Evolutionary conservation across 1,140 invertebrate genomes (phyloP).

Genomic region (Bombus waltoni): DNA sequence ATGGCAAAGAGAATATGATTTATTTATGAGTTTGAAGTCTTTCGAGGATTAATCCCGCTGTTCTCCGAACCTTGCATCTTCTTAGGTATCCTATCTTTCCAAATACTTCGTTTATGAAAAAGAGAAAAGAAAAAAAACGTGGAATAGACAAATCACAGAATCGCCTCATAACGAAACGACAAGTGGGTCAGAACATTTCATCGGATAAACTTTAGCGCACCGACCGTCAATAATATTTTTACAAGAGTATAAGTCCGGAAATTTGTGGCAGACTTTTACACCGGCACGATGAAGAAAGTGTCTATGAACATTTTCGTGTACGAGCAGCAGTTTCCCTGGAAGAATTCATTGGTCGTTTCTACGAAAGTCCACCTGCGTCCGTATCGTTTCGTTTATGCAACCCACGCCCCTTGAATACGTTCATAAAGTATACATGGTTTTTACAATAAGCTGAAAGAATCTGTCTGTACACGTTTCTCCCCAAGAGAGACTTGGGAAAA

Average conservation of each 20-base stretch:
- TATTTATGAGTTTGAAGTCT: not conserved
- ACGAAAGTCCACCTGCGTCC: constrained; percentile 65
- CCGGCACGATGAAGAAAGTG: constrained; percentile 53
- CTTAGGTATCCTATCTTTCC: not conserved
- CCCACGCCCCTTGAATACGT: constrained; percentile 51
- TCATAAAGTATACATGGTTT: constrained; percentile 60
- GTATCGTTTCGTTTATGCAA: constrained; percentile 57
- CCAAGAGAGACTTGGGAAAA: not conserved
- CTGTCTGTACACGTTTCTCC: constrained; percentile 43
- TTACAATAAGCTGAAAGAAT: constrained; percentile 60
- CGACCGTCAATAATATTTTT: constrained; percentile 30
- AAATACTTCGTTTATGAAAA: not conserved
- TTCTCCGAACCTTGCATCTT: not conserved
- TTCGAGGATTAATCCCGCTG: not conserved
- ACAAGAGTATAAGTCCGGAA: constrained; percentile 13
- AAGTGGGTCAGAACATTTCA: not conserved
- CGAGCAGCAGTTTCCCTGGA: constrained; percentile 56
- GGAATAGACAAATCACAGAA: not conserved
- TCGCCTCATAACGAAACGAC: not conserved
- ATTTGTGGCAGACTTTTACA: constrained; percentile 49
- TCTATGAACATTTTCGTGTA: constrained; percentile 48
- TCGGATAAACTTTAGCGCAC: not conserved
- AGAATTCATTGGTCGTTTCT: constrained; percentile 68
- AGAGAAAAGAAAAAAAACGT: not conserved
- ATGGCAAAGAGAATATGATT: not conserved